Conservation (phyloP, 2,797 vertebrate species). For the Myiotriccus ornatus region DNA sequence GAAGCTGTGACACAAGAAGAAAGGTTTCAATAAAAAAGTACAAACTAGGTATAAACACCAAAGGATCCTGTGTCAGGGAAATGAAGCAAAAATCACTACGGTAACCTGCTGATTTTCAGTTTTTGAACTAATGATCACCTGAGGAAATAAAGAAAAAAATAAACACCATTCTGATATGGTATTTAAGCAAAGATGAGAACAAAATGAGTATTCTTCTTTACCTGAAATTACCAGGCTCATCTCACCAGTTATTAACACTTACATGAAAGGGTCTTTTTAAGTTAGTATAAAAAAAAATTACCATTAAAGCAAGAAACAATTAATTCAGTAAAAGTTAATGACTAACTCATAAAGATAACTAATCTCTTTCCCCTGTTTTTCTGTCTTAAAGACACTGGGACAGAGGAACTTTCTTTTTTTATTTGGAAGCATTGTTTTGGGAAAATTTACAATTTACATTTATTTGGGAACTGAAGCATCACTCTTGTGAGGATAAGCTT, state of each 20-base stretch:
- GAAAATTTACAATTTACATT: neutral
- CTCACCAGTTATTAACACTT: neutral
- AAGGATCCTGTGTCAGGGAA: constrained; percentile 15
- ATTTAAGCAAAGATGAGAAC: neutral
- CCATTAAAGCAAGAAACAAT: neutral
- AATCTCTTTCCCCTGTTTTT: neutral
- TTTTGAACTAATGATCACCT: constrained; percentile 10
- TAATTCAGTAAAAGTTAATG: neutral
- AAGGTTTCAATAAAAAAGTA: constrained; percentile 13
- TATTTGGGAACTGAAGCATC: neutral
- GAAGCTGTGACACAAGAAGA: neutral
- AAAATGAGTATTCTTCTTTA: neutral
- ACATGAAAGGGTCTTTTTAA: neutral
- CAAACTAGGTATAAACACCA: constrained; percentile 47
- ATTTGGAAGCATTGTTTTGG: neutral
- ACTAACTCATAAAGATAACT: neutral
- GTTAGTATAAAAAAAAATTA: neutral
- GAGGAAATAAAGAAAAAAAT: constrained; percentile 45
- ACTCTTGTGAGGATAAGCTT: neutral
- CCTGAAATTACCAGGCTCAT: neutral
- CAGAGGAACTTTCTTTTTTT: neutral
- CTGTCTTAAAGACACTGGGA: neutral
- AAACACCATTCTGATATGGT: neutral
- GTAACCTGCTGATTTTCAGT: constrained; percentile 62
- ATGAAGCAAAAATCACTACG: constrained; percentile 55